phyloP scores from a whole-genome alignment of 2,888 invertebrate species.

The Tupiocoris notatus region DNA sequence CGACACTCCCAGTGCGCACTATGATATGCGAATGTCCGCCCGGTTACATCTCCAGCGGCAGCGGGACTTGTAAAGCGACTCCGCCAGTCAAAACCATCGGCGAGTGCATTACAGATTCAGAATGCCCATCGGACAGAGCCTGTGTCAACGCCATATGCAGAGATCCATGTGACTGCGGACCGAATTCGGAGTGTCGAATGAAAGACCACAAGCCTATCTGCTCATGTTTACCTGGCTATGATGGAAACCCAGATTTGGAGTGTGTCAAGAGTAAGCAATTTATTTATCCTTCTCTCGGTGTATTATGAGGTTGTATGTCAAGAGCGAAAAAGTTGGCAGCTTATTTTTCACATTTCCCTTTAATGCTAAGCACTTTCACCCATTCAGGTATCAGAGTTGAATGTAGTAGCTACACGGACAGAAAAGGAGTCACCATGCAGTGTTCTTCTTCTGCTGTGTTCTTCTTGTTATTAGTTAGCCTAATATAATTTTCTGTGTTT shows the following conservation, averaged over 20 bases:
- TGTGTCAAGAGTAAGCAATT: slow-evolving; percentile 63
- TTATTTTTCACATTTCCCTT: too few relatives aligned
- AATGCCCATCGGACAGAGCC: slow-evolving; percentile 74
- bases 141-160: slow-evolving; percentile 78
- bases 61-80: slow-evolving; percentile 75
- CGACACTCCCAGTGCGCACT: slow-evolving; percentile 78
- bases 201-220: slow-evolving; percentile 84
- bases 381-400: too few relatives aligned
- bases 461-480: too few relatives aligned
- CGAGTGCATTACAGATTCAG: slow-evolving; percentile 72
- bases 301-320: neutral
- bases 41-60: slow-evolving; percentile 81
- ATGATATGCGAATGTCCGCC: slow-evolving; percentile 88
- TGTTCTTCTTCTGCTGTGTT: too few relatives aligned
- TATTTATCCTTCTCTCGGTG: too few relatives aligned
- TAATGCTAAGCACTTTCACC: too few relatives aligned
- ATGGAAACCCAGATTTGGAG: slow-evolving; percentile 80
- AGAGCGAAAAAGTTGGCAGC: too few relatives aligned
- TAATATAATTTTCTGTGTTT: slow-evolving; percentile 39
- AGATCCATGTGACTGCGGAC: slow-evolving; percentile 82
- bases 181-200: slow-evolving; percentile 79
- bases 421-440: too few relatives aligned
- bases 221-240: slow-evolving; percentile 76
- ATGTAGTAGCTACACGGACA: too few relatives aligned
- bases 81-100: slow-evolving; percentile 63